Evolutionary conservation across 1,140 invertebrate species (phyloP).

Genomic region (Orussus abietinus): DNA sequence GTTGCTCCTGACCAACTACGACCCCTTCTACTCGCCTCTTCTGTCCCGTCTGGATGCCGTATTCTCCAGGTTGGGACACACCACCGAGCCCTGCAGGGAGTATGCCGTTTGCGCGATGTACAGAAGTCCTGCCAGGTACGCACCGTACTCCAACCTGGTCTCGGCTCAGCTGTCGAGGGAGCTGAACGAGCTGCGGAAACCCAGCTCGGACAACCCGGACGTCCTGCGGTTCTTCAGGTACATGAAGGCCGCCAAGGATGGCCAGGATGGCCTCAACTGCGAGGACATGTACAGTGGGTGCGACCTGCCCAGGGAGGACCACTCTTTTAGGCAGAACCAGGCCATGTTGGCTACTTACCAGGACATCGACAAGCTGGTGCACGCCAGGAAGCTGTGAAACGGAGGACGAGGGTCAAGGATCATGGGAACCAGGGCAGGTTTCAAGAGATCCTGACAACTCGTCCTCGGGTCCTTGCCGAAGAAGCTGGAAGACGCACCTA

Average conservation of each 20-base stretch:
- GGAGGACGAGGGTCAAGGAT: too few relatives aligned
- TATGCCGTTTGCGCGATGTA: slow-evolving; percentile 83
- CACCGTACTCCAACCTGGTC: slow-evolving; percentile 81
- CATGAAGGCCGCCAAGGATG: slow-evolving; percentile 82
- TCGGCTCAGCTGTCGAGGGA: slow-evolving; percentile 82
- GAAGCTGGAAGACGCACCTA: too few relatives aligned
- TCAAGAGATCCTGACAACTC: too few relatives aligned
- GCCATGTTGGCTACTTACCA: slow-evolving; percentile 81
- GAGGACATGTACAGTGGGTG: slow-evolving; percentile 51
- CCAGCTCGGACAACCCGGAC: slow-evolving; percentile 76
- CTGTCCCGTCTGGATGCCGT: slow-evolving; percentile 76
- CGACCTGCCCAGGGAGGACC: slow-evolving; percentile 57
- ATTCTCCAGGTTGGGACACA: slow-evolving; percentile 69
- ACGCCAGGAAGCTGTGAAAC: slow-evolving; percentile 63
- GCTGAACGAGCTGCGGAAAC: slow-evolving; percentile 75
- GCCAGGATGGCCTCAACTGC: slow-evolving; percentile 74
- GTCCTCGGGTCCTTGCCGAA: too few relatives aligned
- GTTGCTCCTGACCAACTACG: slow-evolving; percentile 76
- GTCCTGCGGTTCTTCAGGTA: slow-evolving; percentile 82
- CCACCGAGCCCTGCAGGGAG: slow-evolving; percentile 71
- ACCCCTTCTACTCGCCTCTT: slow-evolving; percentile 81
- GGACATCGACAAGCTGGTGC: slow-evolving; percentile 80
- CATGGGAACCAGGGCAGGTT: too few relatives aligned
- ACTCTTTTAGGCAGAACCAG: slow-evolving; percentile 59
- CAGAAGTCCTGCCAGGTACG: slow-evolving; percentile 76